Conservation (phyloP, 1,140 invertebrate species). For the Littorina saxatilis region DNA sequence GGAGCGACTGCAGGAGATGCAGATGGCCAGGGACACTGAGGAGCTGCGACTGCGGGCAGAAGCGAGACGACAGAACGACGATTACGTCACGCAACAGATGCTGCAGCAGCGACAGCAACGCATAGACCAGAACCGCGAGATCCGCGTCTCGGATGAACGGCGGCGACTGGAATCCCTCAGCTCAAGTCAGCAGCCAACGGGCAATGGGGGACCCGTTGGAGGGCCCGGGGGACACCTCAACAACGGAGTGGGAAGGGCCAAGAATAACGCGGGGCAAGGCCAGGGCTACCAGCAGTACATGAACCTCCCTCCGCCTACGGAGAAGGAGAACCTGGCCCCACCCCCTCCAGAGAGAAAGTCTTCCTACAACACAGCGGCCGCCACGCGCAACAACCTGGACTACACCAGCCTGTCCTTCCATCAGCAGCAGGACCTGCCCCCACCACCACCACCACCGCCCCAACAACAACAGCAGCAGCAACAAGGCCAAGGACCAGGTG, state of each 20-base stretch:
- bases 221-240: not conserved
- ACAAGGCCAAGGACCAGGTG: not conserved
- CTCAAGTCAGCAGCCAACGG: slow-evolving; percentile 30
- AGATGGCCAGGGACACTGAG: slow-evolving; percentile 67
- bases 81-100: slow-evolving; percentile 58
- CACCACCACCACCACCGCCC: not conserved
- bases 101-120: slow-evolving; percentile 58
- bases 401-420: slow-evolving; percentile 33
- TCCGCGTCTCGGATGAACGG: slow-evolving; percentile 61
- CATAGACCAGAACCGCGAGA: slow-evolving; percentile 62
- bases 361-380: slow-evolving; percentile 58
- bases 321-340: slow-evolving; percentile 50
- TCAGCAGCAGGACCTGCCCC: not conserved
- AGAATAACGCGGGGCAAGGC: not conserved
- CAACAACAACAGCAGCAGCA: not conserved
- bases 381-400: slow-evolving; percentile 25
- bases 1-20: slow-evolving; percentile 65
- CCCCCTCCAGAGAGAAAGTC: slow-evolving; percentile 65
- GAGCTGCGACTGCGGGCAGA: slow-evolving; percentile 63
- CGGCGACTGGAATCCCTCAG: slow-evolving; percentile 56
- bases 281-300: slow-evolving; percentile 51
- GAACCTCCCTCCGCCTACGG: slow-evolving; percentile 56
- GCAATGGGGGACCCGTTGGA: not conserved
- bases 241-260: not conserved
- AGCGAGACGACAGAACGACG: slow-evolving; percentile 62